Evolutionary conservation across 2,797 vertebrate genomes (phyloP), one percentile per base, ranked within the genome.

Genomic region (Brachymystax lenok): DNA sequence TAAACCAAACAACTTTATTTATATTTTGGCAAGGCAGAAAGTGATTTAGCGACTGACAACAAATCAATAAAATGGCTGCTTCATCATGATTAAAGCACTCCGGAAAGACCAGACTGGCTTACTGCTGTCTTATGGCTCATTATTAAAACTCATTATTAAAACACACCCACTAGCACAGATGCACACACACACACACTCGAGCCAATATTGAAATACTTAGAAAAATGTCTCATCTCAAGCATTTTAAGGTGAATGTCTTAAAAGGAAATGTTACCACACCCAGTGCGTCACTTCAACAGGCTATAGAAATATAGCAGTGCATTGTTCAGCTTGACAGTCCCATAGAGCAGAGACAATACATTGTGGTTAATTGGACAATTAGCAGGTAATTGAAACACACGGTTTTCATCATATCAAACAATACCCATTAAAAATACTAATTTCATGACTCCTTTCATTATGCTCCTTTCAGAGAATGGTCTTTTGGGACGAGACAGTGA

Each of bases 1-100:
- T 81, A 82, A 85, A 81, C 73, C 74, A 24, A 83, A 69, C 72
- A 54, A 63, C 79, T 75, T 46, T 46, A 78, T 73, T 82, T 77
- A 82, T 78, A 75, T 71, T 80, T 74, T 79, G 69, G 73, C 63
- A 71, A 10, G 71, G 56, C 79, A 79, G 80, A 19, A 13, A 5
- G 66, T 80, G 75, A 87, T 86, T 82, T 83, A 88, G 84, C 85
- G 83, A 54, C 88, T 79, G 82, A 87, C 83, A 88, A 84, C 85
- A 88, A 87, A 88, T 92, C 89, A 89, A 78, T 80, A 81, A 86
- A 86, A 88, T 78, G 83, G 85, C 89, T 88, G 89, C 88, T 86
- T 74, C 79, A 90, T 91, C 85, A 83, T 86, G 84, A 80, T 82
- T 85, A 73, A 73, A 84, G 82, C 73, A 59, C 78, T 83, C 72